Evolutionary conservation across 2,113 vertebrate species (phyloP).

Genomic region (Salvelinus fontinalis): DNA sequence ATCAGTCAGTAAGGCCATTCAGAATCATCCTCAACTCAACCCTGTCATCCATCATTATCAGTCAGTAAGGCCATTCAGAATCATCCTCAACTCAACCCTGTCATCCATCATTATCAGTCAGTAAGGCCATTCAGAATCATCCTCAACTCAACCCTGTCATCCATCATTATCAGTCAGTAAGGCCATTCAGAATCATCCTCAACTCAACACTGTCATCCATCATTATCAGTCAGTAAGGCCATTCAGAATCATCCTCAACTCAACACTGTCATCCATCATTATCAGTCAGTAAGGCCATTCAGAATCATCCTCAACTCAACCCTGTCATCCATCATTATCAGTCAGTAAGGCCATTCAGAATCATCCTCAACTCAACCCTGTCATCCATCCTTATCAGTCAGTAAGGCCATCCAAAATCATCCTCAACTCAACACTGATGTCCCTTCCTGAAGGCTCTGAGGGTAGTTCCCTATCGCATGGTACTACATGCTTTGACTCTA

Average conservation of each 20-base stretch:
- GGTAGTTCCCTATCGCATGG: no score
- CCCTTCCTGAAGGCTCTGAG: no score
- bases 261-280: not conserved
- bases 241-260: constrained; percentile 27
- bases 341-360: constrained; percentile 29
- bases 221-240: constrained; percentile 15
- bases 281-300: constrained; percentile 26
- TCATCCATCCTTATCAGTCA: constrained; percentile 8
- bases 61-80: constrained; percentile 29
- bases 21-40: not conserved
- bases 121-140: not conserved
- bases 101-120: constrained; percentile 10
- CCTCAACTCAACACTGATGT: not conserved
- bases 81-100: constrained; percentile 10
- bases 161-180: not conserved
- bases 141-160: not conserved
- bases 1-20: constrained; percentile 10
- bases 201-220: not conserved
- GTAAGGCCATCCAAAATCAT: constrained; percentile 21
- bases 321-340: not conserved
- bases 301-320: constrained; percentile 19
- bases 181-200: constrained; percentile 1
- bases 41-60: not conserved
- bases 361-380: constrained; percentile 11
- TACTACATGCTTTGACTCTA: no score